phyloP scores from a whole-genome alignment of 2,888 invertebrate genomes.

The Timema cristinae region DNA sequence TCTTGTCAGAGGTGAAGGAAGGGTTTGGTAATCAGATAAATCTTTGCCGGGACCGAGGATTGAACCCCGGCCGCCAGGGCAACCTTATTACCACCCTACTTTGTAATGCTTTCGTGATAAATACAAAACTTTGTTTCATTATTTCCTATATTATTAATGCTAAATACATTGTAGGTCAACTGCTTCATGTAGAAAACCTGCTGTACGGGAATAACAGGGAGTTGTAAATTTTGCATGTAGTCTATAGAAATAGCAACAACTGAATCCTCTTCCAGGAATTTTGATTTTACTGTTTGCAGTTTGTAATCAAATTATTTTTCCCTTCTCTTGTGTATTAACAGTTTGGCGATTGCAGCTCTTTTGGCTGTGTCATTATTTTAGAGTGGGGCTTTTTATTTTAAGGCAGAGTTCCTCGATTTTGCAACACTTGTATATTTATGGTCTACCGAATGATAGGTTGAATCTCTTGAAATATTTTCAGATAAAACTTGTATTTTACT shows the following conservation, averaged over 20 bases:
- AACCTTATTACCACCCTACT: not conserved
- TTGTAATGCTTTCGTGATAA: not conserved
- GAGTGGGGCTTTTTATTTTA: not conserved
- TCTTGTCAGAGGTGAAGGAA: too few species aligned
- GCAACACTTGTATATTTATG: not conserved
- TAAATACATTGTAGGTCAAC: constrained; percentile 10
- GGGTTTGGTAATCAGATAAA: too few species aligned
- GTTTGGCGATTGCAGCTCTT: not conserved
- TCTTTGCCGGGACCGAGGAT: too few species aligned
- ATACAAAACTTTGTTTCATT: not conserved
- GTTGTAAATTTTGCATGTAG: constrained; percentile 2
- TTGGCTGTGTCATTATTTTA: not conserved
- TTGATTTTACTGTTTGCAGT: constrained; percentile 1
- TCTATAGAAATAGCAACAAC: not conserved
- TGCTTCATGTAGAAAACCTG: not conserved
- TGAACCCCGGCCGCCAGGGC: too few species aligned
- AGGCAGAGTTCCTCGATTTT: not conserved
- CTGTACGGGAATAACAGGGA: not conserved
- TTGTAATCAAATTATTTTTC: not conserved
- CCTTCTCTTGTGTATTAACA: not conserved
- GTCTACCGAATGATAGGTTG: constrained; percentile 3
- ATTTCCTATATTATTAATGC: not conserved
- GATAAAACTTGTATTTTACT: not conserved
- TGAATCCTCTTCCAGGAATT: not conserved
- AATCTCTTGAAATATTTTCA: not conserved